phyloP scores from a whole-genome alignment of 2,113 vertebrate species.

The Holacanthus passer region DNA sequence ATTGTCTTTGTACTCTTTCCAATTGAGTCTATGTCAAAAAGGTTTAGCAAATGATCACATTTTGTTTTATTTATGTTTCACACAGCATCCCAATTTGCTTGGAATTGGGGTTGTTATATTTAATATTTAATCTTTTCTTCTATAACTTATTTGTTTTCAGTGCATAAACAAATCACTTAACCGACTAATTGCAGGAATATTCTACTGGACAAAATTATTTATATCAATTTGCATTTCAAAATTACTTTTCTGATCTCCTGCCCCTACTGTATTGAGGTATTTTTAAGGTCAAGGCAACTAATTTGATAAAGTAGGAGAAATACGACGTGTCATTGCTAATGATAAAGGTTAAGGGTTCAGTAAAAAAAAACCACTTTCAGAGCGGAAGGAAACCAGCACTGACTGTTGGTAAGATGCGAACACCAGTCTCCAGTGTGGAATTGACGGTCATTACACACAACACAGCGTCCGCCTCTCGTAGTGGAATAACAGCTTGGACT shows the following conservation, averaged over 20 bases:
- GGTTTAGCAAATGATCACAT: too few species aligned
- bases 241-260: background rate
- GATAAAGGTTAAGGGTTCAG: background rate
- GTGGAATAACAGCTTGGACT: conserved; percentile 36
- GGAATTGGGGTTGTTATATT: too few species aligned
- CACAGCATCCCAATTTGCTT: too few species aligned
- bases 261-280: background rate
- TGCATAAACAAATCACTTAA: background rate
- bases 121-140: background rate
- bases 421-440: background rate
- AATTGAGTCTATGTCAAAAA: too few species aligned
- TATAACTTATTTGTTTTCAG: background rate
- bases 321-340: background rate
- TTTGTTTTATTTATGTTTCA: too few species aligned
- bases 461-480: conserved; percentile 4
- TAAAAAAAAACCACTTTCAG: background rate
- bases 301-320: background rate
- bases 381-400: background rate
- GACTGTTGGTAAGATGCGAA: background rate
- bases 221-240: background rate
- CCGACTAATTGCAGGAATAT: background rate
- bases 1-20: too few species aligned
- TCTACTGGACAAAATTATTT: background rate
- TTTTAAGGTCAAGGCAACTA: background rate
- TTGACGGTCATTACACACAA: conserved; percentile 9